Conservation (phyloP, 2,113 vertebrate species). For the Desmodus rotundus region DNA sequence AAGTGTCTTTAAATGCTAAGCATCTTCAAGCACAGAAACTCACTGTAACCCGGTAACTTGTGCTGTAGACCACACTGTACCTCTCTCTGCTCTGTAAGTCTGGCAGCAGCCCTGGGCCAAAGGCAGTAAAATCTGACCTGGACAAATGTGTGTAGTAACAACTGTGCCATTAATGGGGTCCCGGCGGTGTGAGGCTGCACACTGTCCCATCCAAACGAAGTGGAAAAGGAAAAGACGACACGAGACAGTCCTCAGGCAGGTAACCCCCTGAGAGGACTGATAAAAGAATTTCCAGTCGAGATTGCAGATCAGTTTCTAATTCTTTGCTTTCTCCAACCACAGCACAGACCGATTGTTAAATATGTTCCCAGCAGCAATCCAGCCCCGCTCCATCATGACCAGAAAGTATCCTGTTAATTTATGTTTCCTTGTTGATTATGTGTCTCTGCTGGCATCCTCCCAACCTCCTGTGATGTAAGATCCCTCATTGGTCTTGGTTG, state of each 20-base stretch:
- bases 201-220: not conserved
- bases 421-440: not conserved
- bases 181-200: not conserved
- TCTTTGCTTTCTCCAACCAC: not conserved
- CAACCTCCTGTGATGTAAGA: not conserved
- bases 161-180: not conserved
- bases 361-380: not conserved
- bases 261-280: not conserved
- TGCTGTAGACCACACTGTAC: constrained; percentile 16
- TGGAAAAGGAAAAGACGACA: not conserved
- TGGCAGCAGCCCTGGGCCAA: constrained; percentile 39
- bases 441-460: not conserved
- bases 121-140: constrained; percentile 64
- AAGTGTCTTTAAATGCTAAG: constrained; percentile 43
- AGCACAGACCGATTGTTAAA: not conserved
- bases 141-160: constrained; percentile 17
- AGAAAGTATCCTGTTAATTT: not conserved
- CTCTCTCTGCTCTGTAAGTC: constrained; percentile 58
- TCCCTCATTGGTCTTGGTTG: not conserved
- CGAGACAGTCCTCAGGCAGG: not conserved
- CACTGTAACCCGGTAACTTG: not conserved
- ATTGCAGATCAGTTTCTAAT: not conserved
- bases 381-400: not conserved
- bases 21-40: constrained; percentile 18
- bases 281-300: not conserved